These are phyloP conservation scores for Corbicula japonica DNA, from an alignment of 2,888 invertebrate species.

Conservation along the genomic window DNA sequence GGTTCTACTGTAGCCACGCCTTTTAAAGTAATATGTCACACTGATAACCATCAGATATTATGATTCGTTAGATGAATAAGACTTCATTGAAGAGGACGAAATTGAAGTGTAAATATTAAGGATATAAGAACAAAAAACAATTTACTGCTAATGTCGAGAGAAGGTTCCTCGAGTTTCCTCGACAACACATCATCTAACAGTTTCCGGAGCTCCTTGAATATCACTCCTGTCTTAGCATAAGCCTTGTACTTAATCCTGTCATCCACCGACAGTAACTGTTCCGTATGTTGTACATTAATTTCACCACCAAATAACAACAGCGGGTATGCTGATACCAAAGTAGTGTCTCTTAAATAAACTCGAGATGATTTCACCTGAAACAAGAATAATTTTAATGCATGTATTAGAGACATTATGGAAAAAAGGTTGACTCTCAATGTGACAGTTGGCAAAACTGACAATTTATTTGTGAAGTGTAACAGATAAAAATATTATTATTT, in stretches of 20 bases:
- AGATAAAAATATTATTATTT: no score
- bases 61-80: neutral
- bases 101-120: slow-evolving; percentile 61
- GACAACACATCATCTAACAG: slow-evolving; percentile 80
- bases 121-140: slow-evolving; percentile 10
- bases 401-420: no score
- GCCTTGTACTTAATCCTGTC: slow-evolving; percentile 86
- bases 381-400: no score
- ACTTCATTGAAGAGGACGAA: slow-evolving; percentile 36
- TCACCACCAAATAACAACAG: slow-evolving; percentile 94
- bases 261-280: slow-evolving; percentile 87
- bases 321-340: slow-evolving; percentile 93
- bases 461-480: no score
- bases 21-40: neutral
- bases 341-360: slow-evolving; percentile 93
- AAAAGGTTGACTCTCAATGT: no score
- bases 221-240: slow-evolving; percentile 83
- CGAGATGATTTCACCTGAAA: slow-evolving; percentile 81
- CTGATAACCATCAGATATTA: neutral
- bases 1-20: neutral
- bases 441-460: no score
- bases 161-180: slow-evolving; percentile 80
- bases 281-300: slow-evolving; percentile 85
- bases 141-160: slow-evolving; percentile 76
- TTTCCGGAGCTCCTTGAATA: slow-evolving; percentile 83